Evolutionary conservation across 2,888 invertebrate species (phyloP).

Genomic region (Caradrina clavipalpis): DNA sequence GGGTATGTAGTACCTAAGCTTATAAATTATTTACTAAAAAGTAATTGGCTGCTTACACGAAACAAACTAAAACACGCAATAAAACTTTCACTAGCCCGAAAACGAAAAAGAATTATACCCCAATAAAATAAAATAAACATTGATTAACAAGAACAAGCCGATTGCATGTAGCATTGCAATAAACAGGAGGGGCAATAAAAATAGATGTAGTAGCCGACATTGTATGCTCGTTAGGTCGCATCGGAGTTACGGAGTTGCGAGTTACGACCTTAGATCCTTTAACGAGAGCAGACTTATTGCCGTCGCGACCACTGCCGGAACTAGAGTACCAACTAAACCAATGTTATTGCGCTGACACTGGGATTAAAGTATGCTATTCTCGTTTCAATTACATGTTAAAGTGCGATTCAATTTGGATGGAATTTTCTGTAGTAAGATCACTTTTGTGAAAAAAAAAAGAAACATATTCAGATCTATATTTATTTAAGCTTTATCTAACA

Average conservation of each 20-base stretch:
- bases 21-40: slow-evolving; percentile 7
- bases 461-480: too few species aligned
- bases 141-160: slow-evolving; percentile 60
- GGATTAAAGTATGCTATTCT: slow-evolving; percentile 52
- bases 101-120: slow-evolving; percentile 21
- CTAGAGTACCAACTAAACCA: slow-evolving; percentile 72
- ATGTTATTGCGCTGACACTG: slow-evolving; percentile 74
- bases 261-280: slow-evolving; percentile 76
- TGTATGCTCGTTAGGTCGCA: slow-evolving; percentile 76
- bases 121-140: slow-evolving; percentile 57
- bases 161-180: slow-evolving; percentile 66
- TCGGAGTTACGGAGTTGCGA: slow-evolving; percentile 60
- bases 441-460: background rate
- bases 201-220: slow-evolving; percentile 65
- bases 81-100: slow-evolving; percentile 8
- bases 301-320: slow-evolving; percentile 63
- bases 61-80: slow-evolving; percentile 14
- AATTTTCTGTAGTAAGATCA: slow-evolving; percentile 24
- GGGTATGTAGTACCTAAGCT: background rate
- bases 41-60: background rate
- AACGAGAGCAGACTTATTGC: slow-evolving; percentile 79
- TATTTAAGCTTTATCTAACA: too few species aligned
- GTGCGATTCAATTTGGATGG: slow-evolving; percentile 39
- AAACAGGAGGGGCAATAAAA: slow-evolving; percentile 61
- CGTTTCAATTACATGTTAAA: slow-evolving; percentile 57